Conservation (phyloP, 2,888 invertebrate genomes). For the Suillia variegata region DNA sequence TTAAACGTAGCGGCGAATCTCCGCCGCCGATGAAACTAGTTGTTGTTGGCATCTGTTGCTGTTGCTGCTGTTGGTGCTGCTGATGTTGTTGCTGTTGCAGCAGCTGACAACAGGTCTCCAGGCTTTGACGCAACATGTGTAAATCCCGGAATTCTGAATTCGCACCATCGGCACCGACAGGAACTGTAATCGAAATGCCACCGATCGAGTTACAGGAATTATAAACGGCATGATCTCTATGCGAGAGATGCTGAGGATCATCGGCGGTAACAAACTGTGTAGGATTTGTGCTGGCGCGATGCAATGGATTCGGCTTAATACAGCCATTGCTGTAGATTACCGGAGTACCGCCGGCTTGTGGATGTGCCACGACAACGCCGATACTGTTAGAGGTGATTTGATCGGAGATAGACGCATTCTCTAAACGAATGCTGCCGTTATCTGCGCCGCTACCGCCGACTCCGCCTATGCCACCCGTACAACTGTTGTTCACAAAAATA, state of each 20-base stretch:
- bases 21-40: neutral
- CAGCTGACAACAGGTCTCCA: constrained; percentile 59
- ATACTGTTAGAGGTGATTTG: constrained; percentile 17
- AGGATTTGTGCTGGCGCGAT: constrained; percentile 43
- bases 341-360: constrained; percentile 35
- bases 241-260: neutral
- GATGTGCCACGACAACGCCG: constrained; percentile 9
- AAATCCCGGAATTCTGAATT: constrained; percentile 46
- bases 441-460: constrained; percentile 7
- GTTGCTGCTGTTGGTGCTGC: constrained; percentile 52
- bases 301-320: constrained; percentile 50
- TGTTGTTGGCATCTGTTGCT: constrained; percentile 34
- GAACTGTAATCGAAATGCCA: constrained; percentile 50
- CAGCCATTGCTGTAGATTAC: constrained; percentile 48
- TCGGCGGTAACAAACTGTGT: constrained; percentile 34
- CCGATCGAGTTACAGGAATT: constrained; percentile 53
- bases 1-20: constrained; percentile 30
- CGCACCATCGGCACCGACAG: constrained; percentile 37
- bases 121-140: constrained; percentile 46
- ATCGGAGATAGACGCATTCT: constrained; percentile 11
- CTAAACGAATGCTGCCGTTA: neutral
- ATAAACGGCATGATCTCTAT: constrained; percentile 44
- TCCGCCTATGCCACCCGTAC: constrained; percentile 39
- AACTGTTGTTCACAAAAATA: constrained; percentile 59
- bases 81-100: constrained; percentile 49